A percentile compares a stretch with the other conserved stretches of the same genome.
These are phyloP conservation scores for Aphelinus atriplicis DNA, from an alignment of 1,140 invertebrate species.

Conservation along the genomic window DNA sequence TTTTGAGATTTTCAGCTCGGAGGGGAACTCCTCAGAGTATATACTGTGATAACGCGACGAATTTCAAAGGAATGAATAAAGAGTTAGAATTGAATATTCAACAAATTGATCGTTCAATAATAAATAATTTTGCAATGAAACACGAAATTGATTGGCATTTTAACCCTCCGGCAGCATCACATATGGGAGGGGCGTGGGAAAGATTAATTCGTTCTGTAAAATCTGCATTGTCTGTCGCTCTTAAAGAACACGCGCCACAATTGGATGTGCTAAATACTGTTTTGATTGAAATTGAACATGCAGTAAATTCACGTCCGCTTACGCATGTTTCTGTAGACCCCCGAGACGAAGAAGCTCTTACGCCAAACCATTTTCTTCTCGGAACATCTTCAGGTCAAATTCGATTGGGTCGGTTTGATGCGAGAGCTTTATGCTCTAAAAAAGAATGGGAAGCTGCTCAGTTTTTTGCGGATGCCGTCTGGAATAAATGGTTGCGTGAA, in stretches of 20 bases:
- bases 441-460: conserved; percentile 25
- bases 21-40: conserved; percentile 36
- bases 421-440: not conserved
- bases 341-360: conserved; percentile 31
- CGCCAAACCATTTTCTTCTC: conserved; percentile 55
- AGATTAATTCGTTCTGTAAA: conserved; percentile 45
- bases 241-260: not conserved
- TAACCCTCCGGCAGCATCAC: conserved; percentile 48
- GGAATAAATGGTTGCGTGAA: conserved; percentile 25
- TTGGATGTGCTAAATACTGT: conserved; percentile 5
- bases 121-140: no score
- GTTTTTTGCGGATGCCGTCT: conserved; percentile 1
- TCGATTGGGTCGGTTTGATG: not conserved
- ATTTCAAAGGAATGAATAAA: conserved; percentile 47
- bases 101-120: not conserved
- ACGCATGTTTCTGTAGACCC: not conserved
- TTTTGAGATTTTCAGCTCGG: conserved; percentile 44
- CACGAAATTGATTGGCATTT: conserved; percentile 44
- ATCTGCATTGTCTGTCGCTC: conserved; percentile 17
- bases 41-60: conserved; percentile 50
- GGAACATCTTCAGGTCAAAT: conserved; percentile 23
- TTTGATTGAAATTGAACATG: conserved; percentile 14
- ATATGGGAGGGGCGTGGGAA: conserved; percentile 52
- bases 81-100: conserved; percentile 35
- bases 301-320: conserved; percentile 13